A percentile compares a stretch with the other conserved stretches of the same genome.
These are phyloP conservation scores for Magallana angulata DNA, from an alignment of 1,140 invertebrate species.

Conservation along the genomic window DNA sequence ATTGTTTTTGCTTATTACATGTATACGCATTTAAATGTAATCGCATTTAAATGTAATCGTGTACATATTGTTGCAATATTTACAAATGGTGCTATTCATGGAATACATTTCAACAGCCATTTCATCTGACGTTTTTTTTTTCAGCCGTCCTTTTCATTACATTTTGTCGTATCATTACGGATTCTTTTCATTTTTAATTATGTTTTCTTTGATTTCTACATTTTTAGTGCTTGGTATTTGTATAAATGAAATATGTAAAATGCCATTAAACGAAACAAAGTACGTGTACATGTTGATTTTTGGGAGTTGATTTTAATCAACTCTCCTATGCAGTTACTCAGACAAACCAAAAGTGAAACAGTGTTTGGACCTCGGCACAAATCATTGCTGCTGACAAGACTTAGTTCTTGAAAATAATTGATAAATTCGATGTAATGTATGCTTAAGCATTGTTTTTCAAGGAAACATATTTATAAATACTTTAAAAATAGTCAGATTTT, in stretches of 20 bases:
- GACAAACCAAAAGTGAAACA: too few species aligned
- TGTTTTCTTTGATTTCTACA: neutral
- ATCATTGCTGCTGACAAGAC: too few species aligned
- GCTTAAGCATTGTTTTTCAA: too few species aligned
- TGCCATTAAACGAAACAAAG: neutral
- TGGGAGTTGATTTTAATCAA: too few species aligned
- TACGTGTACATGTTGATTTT: too few species aligned
- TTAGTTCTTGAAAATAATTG: too few species aligned
- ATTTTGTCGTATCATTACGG: neutral
- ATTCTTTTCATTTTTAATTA: neutral
- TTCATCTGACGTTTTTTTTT: too few species aligned
- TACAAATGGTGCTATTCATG: constrained; percentile 18
- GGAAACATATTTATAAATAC: too few species aligned
- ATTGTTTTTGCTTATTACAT: neutral
- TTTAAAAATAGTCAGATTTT: too few species aligned
- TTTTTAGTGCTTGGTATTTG: neutral
- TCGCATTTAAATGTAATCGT: neutral
- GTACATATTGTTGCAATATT: constrained; percentile 20
- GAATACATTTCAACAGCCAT: neutral
- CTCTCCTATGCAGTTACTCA: too few species aligned
- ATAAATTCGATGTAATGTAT: too few species aligned
- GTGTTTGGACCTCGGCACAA: too few species aligned
- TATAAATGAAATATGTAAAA: neutral
- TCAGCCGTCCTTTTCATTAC: neutral
- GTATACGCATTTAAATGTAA: neutral